phyloP scores from a whole-genome alignment of 1,140 invertebrate genomes.

The Drosophila albomicans region DNA sequence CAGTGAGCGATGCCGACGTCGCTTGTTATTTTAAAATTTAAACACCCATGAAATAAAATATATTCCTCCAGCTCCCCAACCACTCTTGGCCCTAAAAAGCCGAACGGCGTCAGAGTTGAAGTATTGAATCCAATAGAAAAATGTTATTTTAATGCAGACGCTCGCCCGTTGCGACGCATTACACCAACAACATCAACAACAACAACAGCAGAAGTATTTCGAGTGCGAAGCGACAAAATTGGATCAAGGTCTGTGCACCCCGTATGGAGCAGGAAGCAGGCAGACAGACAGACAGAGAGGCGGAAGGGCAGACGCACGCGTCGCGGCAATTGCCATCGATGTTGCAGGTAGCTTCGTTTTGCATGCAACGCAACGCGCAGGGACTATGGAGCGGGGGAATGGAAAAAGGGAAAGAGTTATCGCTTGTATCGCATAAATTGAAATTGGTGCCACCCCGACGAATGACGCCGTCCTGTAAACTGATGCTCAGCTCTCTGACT shows the following conservation, averaged over 20 bases:
- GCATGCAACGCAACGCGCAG: constrained; percentile 40
- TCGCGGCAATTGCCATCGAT: constrained; percentile 40
- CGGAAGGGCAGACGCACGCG: constrained; percentile 35
- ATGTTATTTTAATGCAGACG: constrained; percentile 79
- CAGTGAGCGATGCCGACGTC: constrained; percentile 60
- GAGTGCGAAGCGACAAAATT: constrained; percentile 61
- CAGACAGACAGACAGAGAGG: constrained; percentile 2
- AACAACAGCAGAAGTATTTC: background rate
- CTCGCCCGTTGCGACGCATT: constrained; percentile 42
- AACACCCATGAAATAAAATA: constrained; percentile 83
- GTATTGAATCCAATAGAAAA: constrained; percentile 80
- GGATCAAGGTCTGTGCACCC: constrained; percentile 63
- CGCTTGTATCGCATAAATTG: constrained; percentile 67
- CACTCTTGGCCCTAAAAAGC: constrained; percentile 13
- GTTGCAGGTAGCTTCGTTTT: constrained; percentile 50
- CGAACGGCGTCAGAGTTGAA: constrained; percentile 45
- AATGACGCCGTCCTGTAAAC: constrained; percentile 24
- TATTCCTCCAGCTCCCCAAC: constrained; percentile 32
- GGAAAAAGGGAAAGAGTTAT: constrained; percentile 59
- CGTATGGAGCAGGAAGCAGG: constrained; percentile 23
- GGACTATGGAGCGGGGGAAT: background rate
- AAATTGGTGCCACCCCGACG: constrained; percentile 55
- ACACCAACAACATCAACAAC: constrained; percentile 32
- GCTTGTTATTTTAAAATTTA: constrained; percentile 83
- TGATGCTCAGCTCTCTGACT: constrained; percentile 14